Evolutionary conservation across 2,888 invertebrate genomes (phyloP), one percentile per base, ranked within the genome.

Genomic region (Fabriciana adippe): DNA sequence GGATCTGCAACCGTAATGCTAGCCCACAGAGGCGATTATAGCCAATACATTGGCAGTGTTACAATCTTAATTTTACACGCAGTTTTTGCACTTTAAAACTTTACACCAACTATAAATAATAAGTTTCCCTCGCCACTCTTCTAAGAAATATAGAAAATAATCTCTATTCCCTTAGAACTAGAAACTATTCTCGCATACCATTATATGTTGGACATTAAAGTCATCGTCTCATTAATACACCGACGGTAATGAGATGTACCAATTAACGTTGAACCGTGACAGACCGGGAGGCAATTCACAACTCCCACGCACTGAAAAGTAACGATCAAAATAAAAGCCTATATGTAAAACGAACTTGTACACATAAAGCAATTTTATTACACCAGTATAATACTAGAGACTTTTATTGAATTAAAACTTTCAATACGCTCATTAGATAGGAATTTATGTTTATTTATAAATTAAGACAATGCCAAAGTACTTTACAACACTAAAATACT

Each of bases 251-350:
- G 75, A 76, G 68, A 60, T 51, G 64, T 62, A 72, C 70, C 76
- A 79, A 79, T 79, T 79, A 79, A 76, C 78, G 73, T 61, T 50
- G 65, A 54, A n/a, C 76, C 71, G 78, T 71, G 76, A 79, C 77
- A 75, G 72, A 69, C 76, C 56, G 71, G 55, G 56, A 57, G 71
- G 55, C 78, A 79, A 78, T 78, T 79, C 72, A 79, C 79, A 59
- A 73, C 78, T 73, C 78, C 76, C 67, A 76, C 78, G 61, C 72
- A 65, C 70, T 51, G 61, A 61, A 56, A 60, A 16, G 61, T 48
- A 54, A 67, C 53, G 54, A 64, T 54, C 64, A 26, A 35, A 59
- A 53, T 45, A 65, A 45, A 53, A 59, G 13, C 48, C n/a, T 60
- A 41, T 13, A 31, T 55, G 48, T 66, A 60, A 55, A 60, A 53